Evolutionary conservation across 2,888 invertebrate species (phyloP).

Genomic region (Mythimna lalbum): DNA sequence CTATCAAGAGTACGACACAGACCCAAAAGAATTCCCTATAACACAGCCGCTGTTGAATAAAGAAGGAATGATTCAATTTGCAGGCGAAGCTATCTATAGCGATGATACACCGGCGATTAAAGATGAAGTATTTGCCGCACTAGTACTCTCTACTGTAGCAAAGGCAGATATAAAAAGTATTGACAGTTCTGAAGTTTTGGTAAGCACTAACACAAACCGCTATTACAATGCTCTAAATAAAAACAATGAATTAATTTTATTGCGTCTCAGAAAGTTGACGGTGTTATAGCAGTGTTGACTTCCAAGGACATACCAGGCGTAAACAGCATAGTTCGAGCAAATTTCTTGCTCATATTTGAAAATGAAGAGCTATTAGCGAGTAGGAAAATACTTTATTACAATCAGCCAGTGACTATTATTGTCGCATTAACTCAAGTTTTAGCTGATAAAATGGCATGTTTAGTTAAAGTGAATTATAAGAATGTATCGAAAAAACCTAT

Average conservation of each 20-base stretch:
- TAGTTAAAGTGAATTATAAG: constrained; percentile 89
- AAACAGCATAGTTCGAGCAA: constrained; percentile 79
- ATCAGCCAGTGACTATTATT: constrained; percentile 94
- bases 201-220: constrained; percentile 43
- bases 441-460: constrained; percentile 90
- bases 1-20: constrained; percentile 74
- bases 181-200: constrained; percentile 89
- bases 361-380: constrained; percentile 87
- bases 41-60: constrained; percentile 73
- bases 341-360: constrained; percentile 66
- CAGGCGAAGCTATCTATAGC: constrained; percentile 92
- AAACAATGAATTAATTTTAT: no score
- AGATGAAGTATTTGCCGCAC: constrained; percentile 91
- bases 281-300: constrained; percentile 91
- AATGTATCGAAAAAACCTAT: constrained; percentile 76
- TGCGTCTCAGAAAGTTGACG: constrained; percentile 86
- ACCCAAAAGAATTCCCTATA: constrained; percentile 70
- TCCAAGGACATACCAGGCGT: constrained; percentile 92
- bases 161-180: constrained; percentile 85
- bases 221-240: constrained; percentile 19
- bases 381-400: constrained; percentile 89
- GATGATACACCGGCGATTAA: constrained; percentile 90
- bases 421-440: constrained; percentile 91
- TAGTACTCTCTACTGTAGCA: constrained; percentile 85
- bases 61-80: constrained; percentile 87